Evolutionary conservation across 1,140 invertebrate genomes (phyloP).

Genomic region (Drosophila baimaii): DNA sequence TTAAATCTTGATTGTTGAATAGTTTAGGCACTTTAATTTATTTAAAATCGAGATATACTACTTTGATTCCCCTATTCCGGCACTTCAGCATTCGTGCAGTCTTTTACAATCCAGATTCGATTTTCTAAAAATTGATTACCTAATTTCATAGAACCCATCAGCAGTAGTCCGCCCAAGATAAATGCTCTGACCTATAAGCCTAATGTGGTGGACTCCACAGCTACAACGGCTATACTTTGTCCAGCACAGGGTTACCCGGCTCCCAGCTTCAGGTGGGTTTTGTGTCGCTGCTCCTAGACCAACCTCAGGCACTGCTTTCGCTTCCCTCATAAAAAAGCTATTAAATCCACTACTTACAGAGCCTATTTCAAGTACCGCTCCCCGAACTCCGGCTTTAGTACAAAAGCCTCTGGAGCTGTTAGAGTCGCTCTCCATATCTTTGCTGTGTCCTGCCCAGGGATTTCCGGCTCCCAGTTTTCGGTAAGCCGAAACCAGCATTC

Average conservation of each 20-base stretch:
- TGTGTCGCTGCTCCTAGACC: conserved; percentile 29
- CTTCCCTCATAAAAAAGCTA: neutral
- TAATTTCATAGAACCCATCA: conserved; percentile 87
- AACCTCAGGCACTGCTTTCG: conserved; percentile 48
- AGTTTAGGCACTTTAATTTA: too few relatives aligned
- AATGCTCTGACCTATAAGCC: conserved; percentile 80
- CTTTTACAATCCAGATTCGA: neutral
- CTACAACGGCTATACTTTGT: conserved; percentile 86
- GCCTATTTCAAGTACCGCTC: conserved; percentile 87
- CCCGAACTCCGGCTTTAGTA: conserved; percentile 74
- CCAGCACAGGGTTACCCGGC: conserved; percentile 90
- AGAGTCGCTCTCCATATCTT: conserved; percentile 84
- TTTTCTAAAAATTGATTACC: neutral
- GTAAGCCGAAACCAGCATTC: conserved; percentile 68
- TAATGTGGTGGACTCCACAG: conserved; percentile 53
- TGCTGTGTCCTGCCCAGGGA: conserved; percentile 88
- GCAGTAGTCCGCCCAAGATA: conserved; percentile 87
- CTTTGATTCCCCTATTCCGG: too few relatives aligned
- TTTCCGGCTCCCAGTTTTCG: conserved; percentile 86
- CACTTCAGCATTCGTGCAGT: conserved; percentile 47
- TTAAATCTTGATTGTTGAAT: too few relatives aligned
- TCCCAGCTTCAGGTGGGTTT: conserved; percentile 87
- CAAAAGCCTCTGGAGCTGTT: conserved; percentile 68
- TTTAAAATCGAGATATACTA: too few relatives aligned
- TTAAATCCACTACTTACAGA: conserved; percentile 81